Evolutionary conservation across 2,797 vertebrate species (phyloP).

Genomic region (Gobio occitaniae): DNA sequence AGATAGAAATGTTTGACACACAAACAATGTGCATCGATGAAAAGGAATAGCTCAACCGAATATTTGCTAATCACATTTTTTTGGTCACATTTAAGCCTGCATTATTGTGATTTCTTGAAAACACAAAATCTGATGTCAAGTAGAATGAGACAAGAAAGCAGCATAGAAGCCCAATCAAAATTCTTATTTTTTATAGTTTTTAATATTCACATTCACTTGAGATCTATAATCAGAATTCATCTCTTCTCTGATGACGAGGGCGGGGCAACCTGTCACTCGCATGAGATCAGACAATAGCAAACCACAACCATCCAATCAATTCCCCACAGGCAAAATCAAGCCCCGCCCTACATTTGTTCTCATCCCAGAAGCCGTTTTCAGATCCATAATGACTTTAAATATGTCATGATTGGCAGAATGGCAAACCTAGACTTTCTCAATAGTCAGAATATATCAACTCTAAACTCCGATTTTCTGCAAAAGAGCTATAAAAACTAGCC

Average conservation of each 20-base stretch:
- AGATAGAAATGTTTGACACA: constrained; percentile 5
- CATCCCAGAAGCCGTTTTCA: background rate
- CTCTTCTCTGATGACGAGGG: background rate
- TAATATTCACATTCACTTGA: background rate
- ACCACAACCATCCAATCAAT: no score
- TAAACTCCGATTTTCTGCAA: background rate
- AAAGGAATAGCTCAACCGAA: background rate
- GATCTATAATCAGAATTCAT: background rate
- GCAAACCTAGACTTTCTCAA: background rate
- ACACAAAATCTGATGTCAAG: background rate
- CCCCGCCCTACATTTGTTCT: background rate
- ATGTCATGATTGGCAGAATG: background rate
- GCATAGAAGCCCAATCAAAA: background rate
- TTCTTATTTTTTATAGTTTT: background rate
- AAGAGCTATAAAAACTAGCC: no score
- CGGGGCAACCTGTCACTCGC: no score
- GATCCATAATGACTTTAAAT: background rate
- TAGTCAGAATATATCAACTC: background rate
- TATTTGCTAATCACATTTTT: background rate
- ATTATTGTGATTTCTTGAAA: background rate
- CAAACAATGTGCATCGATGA: background rate
- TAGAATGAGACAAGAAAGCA: background rate
- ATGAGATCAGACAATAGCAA: no score
- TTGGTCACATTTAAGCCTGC: background rate
- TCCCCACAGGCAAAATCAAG: no score